Evolutionary conservation across 2,888 invertebrate species (phyloP).

Genomic region (Archips xylosteana): DNA sequence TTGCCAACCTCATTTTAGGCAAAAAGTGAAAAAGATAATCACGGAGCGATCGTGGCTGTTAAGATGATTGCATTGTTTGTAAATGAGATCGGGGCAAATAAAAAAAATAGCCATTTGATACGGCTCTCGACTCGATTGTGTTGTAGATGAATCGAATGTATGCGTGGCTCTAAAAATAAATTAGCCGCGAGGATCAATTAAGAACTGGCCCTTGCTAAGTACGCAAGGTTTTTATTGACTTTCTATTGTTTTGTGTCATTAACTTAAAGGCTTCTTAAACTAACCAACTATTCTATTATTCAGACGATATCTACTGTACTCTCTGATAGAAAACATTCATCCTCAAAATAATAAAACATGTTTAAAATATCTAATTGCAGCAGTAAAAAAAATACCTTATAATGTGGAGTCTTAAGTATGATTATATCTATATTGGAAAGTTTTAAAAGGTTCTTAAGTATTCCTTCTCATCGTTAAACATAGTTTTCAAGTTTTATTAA

Average conservation of each 20-base stretch:
- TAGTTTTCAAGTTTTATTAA: background rate
- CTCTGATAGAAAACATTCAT: background rate
- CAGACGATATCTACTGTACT: background rate
- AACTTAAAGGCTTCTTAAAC: background rate
- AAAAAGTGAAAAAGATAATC: conserved; percentile 37
- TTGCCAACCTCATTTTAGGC: conserved; percentile 38
- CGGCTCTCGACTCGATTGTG: conserved; percentile 38
- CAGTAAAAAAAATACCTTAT: no score
- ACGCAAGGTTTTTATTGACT: background rate
- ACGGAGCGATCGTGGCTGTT: conserved; percentile 36
- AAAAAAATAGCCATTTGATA: conserved; percentile 31
- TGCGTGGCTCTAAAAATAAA: conserved; percentile 26
- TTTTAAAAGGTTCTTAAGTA: background rate
- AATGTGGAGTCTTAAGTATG: no score
- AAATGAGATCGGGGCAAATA: conserved; percentile 39
- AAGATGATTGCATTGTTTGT: conserved; percentile 43
- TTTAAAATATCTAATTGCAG: background rate
- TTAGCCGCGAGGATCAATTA: conserved; percentile 40
- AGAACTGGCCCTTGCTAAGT: conserved; percentile 16
- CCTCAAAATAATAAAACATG: background rate
- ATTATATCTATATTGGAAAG: background rate
- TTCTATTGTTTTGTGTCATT: background rate
- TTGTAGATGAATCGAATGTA: conserved; percentile 38
- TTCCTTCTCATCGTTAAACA: background rate
- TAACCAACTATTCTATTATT: background rate